phyloP scores from a whole-genome alignment of 2,797 vertebrate genomes.

The Mormyrops boulengeri region DNA sequence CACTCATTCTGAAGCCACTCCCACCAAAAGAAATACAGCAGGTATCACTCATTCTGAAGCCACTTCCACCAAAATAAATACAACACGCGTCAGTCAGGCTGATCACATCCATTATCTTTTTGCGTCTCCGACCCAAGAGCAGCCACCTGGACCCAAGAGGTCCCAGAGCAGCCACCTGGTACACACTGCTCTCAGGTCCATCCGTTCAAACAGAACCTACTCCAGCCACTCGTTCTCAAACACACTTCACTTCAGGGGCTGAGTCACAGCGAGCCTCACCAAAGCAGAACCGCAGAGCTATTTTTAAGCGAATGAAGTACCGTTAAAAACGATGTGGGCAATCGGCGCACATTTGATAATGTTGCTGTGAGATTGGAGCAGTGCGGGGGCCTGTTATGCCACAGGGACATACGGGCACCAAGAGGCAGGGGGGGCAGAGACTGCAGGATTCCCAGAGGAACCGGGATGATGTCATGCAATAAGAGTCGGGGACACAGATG shows the following conservation, averaged over 20 bases:
- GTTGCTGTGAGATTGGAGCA: not conserved
- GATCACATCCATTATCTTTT: not conserved
- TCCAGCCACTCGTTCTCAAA: not conserved
- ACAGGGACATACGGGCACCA: slow-evolving; percentile 4
- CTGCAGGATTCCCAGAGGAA: not conserved
- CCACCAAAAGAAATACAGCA: not conserved
- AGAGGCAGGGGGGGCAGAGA: not conserved
- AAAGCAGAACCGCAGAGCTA: not conserved
- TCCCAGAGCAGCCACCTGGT: not conserved
- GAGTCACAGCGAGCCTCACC: not conserved
- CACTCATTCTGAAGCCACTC: not conserved
- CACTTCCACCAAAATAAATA: not conserved
- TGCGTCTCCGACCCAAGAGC: not conserved
- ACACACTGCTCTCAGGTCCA: not conserved
- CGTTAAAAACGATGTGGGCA: not conserved
- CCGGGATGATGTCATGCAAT: not conserved
- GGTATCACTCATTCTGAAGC: not conserved
- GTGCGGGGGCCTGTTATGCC: not conserved
- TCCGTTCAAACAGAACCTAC: not conserved
- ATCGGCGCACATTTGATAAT: not conserved
- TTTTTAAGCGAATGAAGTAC: not conserved
- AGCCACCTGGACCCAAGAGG: not conserved
- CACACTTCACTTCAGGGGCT: not conserved
- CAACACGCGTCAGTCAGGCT: not conserved
- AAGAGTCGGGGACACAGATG: not conserved